Percentiles rank a stretch among this genome's conserved stretches.
phyloP scores from a whole-genome alignment of 64 coral and sea anemone species.

The Pocillopora verrucosa region DNA sequence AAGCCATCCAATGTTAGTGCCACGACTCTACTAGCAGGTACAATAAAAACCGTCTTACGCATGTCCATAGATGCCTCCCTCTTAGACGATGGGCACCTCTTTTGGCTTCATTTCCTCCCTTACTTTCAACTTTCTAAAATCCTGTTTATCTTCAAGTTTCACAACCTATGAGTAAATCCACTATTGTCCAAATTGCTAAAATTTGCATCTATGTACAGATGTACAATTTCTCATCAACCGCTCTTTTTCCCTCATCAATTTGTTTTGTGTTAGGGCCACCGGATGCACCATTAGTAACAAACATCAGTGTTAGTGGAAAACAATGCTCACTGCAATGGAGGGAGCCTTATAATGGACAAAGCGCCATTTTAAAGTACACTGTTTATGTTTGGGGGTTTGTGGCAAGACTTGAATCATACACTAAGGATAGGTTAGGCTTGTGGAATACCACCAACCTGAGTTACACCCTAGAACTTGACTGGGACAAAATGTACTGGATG shows the following conservation, averaged over 20 bases:
- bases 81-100: background rate
- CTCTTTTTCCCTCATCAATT: background rate
- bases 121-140: too few species aligned
- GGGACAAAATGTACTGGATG: background rate
- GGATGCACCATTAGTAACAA: conserved; percentile 5
- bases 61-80: background rate
- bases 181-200: too few species aligned
- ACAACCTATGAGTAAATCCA: too few species aligned
- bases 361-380: background rate
- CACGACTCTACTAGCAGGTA: background rate
- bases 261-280: background rate
- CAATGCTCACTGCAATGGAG: background rate
- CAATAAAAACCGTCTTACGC: background rate
- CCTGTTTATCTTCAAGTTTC: too few species aligned
- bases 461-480: background rate
- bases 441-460: conserved; percentile 8
- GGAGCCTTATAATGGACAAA: conserved; percentile 12
- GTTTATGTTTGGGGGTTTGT: background rate
- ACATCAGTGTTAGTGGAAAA: conserved; percentile 5
- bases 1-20: background rate
- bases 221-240: background rate
- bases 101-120: too few species aligned
- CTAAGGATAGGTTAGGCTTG: background rate
- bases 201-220: too few species aligned
- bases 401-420: background rate